Evolutionary conservation across 2,797 vertebrate species (phyloP).

Genomic region (Steatocranus sp.): DNA sequence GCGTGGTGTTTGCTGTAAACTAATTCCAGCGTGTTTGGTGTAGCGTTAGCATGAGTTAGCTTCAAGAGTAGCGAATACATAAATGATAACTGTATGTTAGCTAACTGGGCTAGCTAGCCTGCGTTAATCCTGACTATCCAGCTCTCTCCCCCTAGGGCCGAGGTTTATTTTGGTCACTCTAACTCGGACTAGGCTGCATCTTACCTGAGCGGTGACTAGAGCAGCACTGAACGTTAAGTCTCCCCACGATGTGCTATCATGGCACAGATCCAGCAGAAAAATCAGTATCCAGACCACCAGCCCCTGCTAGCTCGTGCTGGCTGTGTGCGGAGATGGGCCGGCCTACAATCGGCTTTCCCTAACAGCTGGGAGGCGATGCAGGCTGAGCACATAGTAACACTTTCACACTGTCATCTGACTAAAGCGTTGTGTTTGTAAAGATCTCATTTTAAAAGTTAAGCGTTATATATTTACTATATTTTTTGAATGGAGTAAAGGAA

Average conservation of each 20-base stretch:
- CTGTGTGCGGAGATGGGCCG: slow-evolving; percentile 33
- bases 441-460: not conserved
- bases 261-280: not conserved
- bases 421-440: not conserved
- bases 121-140: slow-evolving; percentile 43
- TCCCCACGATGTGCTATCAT: slow-evolving; percentile 14
- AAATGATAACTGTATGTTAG: slow-evolving; percentile 8
- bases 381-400: not conserved
- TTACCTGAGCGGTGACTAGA: slow-evolving; percentile 54
- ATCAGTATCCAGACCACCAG: not conserved
- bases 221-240: not conserved
- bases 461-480: not conserved
- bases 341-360: slow-evolving; percentile 35
- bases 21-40: not conserved
- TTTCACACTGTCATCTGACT: not conserved
- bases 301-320: slow-evolving; percentile 39
- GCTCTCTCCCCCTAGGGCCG: slow-evolving; percentile 4
- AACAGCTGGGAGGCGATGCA: slow-evolving; percentile 31
- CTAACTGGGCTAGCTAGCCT: slow-evolving; percentile 50
- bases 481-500: not conserved
- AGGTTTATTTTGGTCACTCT: slow-evolving; percentile 41
- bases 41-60: slow-evolving; percentile 58
- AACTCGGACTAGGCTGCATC: slow-evolving; percentile 26
- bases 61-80: not conserved
- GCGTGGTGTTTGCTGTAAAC: not conserved